Evolutionary conservation across 2,113 vertebrate species (phyloP).

Genomic region (Heterotis niloticus): DNA sequence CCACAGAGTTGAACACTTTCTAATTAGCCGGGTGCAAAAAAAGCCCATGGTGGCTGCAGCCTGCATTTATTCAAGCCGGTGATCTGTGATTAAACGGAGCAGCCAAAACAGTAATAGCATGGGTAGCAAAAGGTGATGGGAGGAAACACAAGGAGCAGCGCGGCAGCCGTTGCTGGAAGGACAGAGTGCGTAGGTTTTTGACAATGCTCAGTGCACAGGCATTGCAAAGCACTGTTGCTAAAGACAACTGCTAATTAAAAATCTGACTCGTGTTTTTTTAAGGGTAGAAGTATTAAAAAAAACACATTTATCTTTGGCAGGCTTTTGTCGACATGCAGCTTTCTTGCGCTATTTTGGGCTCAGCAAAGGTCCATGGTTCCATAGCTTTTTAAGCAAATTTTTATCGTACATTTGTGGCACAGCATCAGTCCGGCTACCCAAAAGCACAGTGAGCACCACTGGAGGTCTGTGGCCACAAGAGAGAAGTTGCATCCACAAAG

Average conservation of each 20-base stretch:
- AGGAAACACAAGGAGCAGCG: too few species aligned
- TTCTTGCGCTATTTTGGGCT: too few species aligned
- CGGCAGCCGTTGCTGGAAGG: neutral
- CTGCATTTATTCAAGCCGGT: slow-evolving; percentile 18
- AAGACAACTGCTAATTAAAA: slow-evolving; percentile 12
- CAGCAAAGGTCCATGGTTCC: too few species aligned
- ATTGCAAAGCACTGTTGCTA: neutral
- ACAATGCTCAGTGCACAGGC: neutral
- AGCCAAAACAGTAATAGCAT: slow-evolving; percentile 18
- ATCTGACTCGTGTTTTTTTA: neutral
- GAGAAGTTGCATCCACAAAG: too few species aligned
- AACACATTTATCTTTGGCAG: neutral
- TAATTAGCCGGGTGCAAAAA: slow-evolving; percentile 27
- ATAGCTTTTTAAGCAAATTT: too few species aligned
- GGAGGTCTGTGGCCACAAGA: too few species aligned
- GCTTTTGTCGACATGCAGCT: neutral
- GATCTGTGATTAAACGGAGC: slow-evolving; percentile 29
- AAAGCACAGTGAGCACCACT: too few species aligned
- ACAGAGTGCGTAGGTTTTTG: neutral
- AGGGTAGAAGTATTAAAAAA: neutral
- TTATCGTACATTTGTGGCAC: too few species aligned
- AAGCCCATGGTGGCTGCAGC: slow-evolving; percentile 17
- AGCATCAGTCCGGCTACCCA: too few species aligned
- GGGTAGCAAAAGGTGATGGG: neutral
- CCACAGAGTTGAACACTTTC: slow-evolving; percentile 21